These are phyloP conservation scores for Leptinotarsa tumamoca DNA, from an alignment of 2,888 invertebrate genomes.

Conservation along the genomic window DNA sequence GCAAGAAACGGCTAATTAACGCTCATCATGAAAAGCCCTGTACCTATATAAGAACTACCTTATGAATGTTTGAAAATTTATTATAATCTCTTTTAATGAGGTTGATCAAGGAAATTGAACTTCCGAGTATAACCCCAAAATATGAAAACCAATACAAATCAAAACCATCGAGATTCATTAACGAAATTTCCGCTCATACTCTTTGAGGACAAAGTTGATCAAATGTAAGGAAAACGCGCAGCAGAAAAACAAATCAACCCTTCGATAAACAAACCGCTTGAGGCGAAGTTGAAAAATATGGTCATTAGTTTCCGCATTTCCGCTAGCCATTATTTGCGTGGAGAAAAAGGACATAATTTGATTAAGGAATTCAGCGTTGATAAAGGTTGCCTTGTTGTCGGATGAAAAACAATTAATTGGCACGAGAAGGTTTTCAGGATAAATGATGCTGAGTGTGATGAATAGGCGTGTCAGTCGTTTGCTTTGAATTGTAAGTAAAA, in stretches of 20 bases:
- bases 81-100: too few relatives aligned
- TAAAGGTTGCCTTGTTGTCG: slow-evolving; percentile 4
- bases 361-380: slow-evolving; percentile 8
- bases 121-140: too few relatives aligned
- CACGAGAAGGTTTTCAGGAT: neutral
- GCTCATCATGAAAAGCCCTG: too few relatives aligned
- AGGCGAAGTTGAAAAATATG: neutral
- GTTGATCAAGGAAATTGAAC: too few relatives aligned
- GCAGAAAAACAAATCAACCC: neutral
- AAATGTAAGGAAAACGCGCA: neutral
- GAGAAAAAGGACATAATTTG: slow-evolving; percentile 9
- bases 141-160: too few relatives aligned
- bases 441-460: neutral
- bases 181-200: neutral
- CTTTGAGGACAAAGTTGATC: neutral
- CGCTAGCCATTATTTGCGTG: neutral
- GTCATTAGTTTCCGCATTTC: neutral
- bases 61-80: too few relatives aligned
- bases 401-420: slow-evolving; percentile 3
- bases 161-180: too few relatives aligned
- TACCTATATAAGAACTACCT: too few relatives aligned
- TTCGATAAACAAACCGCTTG: neutral
- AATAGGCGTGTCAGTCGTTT: slow-evolving; percentile 2
- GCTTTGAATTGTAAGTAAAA: neutral
- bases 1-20: too few relatives aligned